A percentile compares a stretch with the other conserved stretches of the same genome.
These are phyloP conservation scores for Herpetotheres cachinnans DNA, from an alignment of 2,113 vertebrate species.

Conservation along the genomic window DNA sequence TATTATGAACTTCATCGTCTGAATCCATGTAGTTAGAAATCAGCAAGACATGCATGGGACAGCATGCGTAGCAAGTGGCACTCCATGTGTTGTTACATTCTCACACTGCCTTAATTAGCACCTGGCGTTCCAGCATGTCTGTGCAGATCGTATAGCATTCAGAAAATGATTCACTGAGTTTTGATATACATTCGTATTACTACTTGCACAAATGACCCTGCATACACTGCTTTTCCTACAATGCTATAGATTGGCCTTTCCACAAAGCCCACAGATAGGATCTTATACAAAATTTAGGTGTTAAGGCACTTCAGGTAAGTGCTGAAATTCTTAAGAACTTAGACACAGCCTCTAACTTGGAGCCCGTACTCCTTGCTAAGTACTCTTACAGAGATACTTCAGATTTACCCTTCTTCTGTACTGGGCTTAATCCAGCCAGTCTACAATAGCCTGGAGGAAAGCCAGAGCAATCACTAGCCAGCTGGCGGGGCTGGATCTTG, in stretches of 20 bases:
- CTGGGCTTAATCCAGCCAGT: background rate
- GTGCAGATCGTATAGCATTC: background rate
- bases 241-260: background rate
- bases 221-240: background rate
- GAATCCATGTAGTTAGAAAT: background rate
- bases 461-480: background rate
- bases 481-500: fast-evolving
- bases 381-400: background rate
- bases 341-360: background rate
- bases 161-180: background rate
- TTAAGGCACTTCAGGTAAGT: background rate
- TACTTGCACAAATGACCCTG: background rate
- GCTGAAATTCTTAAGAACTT: background rate
- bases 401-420: background rate
- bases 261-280: background rate
- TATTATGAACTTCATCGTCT: background rate
- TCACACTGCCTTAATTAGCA: background rate
- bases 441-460: background rate
- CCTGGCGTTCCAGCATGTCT: background rate
- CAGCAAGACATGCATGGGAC: background rate
- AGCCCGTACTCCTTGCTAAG: background rate
- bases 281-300: background rate
- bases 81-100: background rate
- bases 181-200: background rate
- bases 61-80: background rate